Base-by-base conservation (phyloP, 1,140 invertebrate genomes). In the Atta texana region DNA sequence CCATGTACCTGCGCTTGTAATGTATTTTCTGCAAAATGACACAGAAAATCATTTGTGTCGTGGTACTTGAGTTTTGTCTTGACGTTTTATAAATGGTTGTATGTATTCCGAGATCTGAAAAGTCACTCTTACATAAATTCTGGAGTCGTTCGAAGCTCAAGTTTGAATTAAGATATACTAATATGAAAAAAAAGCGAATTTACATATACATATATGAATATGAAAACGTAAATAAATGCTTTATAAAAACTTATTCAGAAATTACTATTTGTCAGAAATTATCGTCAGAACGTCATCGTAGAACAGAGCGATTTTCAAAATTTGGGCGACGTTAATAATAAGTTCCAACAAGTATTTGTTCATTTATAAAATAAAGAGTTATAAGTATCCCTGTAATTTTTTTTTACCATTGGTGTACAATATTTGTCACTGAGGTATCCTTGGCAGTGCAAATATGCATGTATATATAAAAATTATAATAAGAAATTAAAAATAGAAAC, bases 1-100 rank as follows among this genome's bases (percentile, higher is more conserved):
- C 24, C 51, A 14, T 53, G 49, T 74, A 53, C 18, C 59, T 10
- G 24, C 18, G 16, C 39, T 2, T 7, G 16, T 49, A 63, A 24
- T 24, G 28, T 74, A 64, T 77, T 77, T 77, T 55, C 39, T 21
- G 24, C 18, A 44, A 49, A 78, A 64, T 63, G 21, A 64, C 24
- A 49, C 10, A n/a, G 24, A 64, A 49, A 66, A 78, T 66, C 16
- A 55, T 64, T 49, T 49, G 18, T 39, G 24, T 51, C 75, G 49
- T 2, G 39, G 21, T 31, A 44, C 39, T 75, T 21, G 72, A 59
- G 51, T 51, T 49, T 77, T 64, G 59, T 51, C 59, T 64, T 34
- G 24, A 78, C 59, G 18, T 49, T 64, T 78, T 78, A 75, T 75
- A 75, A 78, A 78, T 51, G 39, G 24, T 12, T 21, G 16, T 44